A percentile compares a stretch with the other conserved stretches of the same genome.
These are phyloP conservation scores for Zaprionus inermis DNA, from an alignment of 1,140 invertebrate genomes.

Conservation along the genomic window DNA sequence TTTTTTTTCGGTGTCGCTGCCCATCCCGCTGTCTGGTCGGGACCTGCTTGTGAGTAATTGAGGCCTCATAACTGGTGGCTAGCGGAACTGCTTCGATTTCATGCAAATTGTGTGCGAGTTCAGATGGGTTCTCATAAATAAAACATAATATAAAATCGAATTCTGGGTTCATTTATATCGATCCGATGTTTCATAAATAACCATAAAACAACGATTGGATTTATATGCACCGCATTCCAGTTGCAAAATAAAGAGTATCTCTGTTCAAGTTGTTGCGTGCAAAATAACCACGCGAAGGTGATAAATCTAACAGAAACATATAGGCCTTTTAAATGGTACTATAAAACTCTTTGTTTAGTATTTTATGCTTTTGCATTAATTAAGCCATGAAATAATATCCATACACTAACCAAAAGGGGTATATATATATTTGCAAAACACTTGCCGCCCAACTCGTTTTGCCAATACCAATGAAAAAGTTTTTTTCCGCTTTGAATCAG, in stretches of 20 bases:
- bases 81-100: constrained; percentile 24
- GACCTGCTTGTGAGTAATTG: constrained; percentile 41
- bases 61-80: constrained; percentile 12
- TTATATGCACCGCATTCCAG: constrained; percentile 10
- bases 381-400: constrained; percentile 8
- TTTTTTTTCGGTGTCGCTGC: neutral
- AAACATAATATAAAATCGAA: constrained; percentile 47
- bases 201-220: constrained; percentile 38
- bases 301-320: constrained; percentile 39
- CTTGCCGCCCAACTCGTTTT: neutral
- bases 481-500: neutral
- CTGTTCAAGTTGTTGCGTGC: constrained; percentile 55
- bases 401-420: neutral
- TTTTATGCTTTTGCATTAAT: constrained; percentile 31
- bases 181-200: constrained; percentile 34
- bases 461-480: no score
- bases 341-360: constrained; percentile 16
- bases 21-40: constrained; percentile 1
- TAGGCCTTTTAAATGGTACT: constrained; percentile 46
- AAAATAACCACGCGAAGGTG: constrained; percentile 36
- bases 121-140: constrained; percentile 59
- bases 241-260: constrained; percentile 50
- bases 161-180: constrained; percentile 26
- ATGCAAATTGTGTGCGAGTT: constrained; percentile 33
- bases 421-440: neutral